Evolutionary conservation across 2,113 vertebrate genomes (phyloP), one percentile per base, ranked within the genome.

Genomic region (Hydrochoerus hydrochaeris): DNA sequence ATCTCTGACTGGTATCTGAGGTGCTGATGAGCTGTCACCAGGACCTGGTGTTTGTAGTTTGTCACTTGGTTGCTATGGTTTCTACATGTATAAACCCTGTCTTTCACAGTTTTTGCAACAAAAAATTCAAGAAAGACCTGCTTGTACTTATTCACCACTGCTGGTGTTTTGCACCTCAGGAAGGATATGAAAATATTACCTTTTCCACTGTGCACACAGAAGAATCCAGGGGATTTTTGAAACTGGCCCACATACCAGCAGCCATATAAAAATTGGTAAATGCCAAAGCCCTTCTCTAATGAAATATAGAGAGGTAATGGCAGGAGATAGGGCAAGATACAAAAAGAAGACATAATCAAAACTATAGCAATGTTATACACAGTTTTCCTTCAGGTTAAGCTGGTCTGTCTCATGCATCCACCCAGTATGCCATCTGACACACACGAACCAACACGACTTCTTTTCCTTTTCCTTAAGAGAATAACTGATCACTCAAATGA

Each of bases 31-130:
- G 95, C 96, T 99, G 99, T 65, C 98, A 99, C 67, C 98, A 98
- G 3, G 98, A 99, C 10, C 95, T 99, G 58, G 90, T 98, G 24
- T 99, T 99, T 97, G 98, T 98, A 54, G 88, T 98, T 32, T 98
- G 98, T 90, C 99, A 99, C 95, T 98, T 99, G 49, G 87, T 98
- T 95, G 99, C 99, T 93, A 99, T 99, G 98, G 93, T 97, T 91
- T 98, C 99, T 5, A 99, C 98, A 0, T 99, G 98, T 78, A 98
- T 98, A 97, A 99, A 99, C 60, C 99, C 98, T 62, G 73, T 99
- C 87, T 99, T 99, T 83, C 98, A 99, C 5, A 98, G 98, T 1
- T 99, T 99, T 94, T 98, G 99, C 78, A 99, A 99, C 97, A 99
- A 97, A 97, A 99, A 98, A 95, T 99, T 99, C 75, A 98, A 99